Conservation (phyloP, 2,797 vertebrate species). For the Peromyscus attwateri region DNA sequence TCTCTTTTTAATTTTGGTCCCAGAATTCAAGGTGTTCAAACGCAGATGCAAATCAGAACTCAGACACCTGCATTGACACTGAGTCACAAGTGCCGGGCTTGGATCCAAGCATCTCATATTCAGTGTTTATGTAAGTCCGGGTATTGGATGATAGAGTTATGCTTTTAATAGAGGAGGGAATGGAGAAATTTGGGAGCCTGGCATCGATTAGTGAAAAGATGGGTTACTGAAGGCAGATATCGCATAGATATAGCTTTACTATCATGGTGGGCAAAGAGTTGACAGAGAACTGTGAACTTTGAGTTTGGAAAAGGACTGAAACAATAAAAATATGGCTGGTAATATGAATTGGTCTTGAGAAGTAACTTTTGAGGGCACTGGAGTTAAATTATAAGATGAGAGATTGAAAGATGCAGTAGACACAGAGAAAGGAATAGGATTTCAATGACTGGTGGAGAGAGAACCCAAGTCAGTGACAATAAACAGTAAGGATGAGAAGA, state of each 20-base stretch:
- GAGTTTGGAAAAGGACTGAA: background rate
- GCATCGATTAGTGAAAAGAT: background rate
- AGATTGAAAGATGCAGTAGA: background rate
- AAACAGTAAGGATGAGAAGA: background rate
- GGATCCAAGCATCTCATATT: background rate
- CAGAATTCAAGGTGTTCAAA: background rate
- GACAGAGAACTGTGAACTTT: background rate
- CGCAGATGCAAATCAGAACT: background rate
- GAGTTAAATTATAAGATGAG: background rate
- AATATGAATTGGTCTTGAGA: background rate
- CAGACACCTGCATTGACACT: background rate
- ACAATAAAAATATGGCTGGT: background rate
- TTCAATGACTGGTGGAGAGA: background rate
- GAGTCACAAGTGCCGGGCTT: background rate
- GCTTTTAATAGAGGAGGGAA: background rate
- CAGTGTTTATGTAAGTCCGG: background rate
- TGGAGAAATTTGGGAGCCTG: background rate
- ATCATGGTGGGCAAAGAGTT: background rate
- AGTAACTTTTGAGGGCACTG: background rate
- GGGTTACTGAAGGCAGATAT: background rate
- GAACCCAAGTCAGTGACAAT: background rate
- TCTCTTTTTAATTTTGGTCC: background rate
- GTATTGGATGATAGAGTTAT: background rate
- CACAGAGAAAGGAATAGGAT: background rate
- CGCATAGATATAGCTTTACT: background rate